Base-by-base conservation (phyloP, 1,140 invertebrate genomes). In the Drosophila bocki region DNA sequence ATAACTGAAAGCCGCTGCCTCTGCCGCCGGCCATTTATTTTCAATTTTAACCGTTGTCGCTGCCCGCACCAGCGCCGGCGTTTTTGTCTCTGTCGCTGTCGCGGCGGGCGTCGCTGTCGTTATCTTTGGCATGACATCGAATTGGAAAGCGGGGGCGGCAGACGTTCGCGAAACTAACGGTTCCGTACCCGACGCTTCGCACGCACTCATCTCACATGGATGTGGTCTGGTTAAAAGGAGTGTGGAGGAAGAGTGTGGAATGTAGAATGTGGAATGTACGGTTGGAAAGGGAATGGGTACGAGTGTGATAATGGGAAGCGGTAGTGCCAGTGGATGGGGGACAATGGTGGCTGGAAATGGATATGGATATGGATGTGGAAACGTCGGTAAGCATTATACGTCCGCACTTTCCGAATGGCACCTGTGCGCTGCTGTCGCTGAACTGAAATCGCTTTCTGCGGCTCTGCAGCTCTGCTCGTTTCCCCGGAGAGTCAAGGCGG, bases 1-100 rank as follows among this genome's bases (percentile, higher is more conserved):
- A 91, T 91, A 87, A 91, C 90, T 91, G 82, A 91, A 85, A 65
- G 82, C 77, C 70, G 78, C 88, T 78, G 75, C 79, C 90, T 72
- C 80, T 86, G 69, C 90, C 56, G 56, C 54, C 82, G 79, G 74
- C 61, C 82, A 91, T 91, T 91, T 91, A 91, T 91, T 91, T 90
- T 91, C 84, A 72, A 75, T 81, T 70, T 91, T 87, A 86, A 91
- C 83, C 80, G 70, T 72, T 78, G 76, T 71, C 80, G 51, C 44
- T 45, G 58, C 22, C 47, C 53, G 11, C 48, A 54, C 26, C 47
- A 56, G 7, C 41, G 65, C n/a, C 48, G 59, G 9, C 56, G 64
- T 33, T 61, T 47, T n/a, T 47, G 78, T 39, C 51, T 72, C 32
- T 29, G 67, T 29, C 62, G 51, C 19, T 48, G 77, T 41, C 54